A percentile compares a stretch with the other conserved stretches of the same genome.
Conservation (phyloP, 2,113 vertebrate species). For the Thunnus thynnus region DNA sequence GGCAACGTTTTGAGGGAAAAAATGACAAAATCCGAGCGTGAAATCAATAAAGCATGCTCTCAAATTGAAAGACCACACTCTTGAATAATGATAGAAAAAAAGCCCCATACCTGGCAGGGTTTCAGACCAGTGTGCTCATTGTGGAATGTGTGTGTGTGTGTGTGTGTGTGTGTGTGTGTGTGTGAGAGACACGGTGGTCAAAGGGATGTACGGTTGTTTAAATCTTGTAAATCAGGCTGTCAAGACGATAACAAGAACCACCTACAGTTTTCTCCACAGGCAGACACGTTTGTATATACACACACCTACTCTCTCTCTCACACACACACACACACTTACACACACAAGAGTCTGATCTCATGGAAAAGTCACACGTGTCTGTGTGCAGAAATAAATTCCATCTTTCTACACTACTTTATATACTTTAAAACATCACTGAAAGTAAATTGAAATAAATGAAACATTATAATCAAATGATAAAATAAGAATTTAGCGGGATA, state of each 20-base stretch:
- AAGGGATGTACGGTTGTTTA: slow-evolving; percentile 54
- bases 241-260: slow-evolving; percentile 51
- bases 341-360: not conserved
- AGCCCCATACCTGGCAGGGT: not conserved
- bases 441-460: too few species aligned
- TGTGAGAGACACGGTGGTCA: slow-evolving; percentile 15
- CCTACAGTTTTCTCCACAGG: slow-evolving; percentile 29
- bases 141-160: slow-evolving; percentile 4
- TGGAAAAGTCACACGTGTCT: not conserved
- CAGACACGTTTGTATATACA: slow-evolving; percentile 16
- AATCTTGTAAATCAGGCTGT: slow-evolving; percentile 60
- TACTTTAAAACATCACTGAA: too few species aligned
- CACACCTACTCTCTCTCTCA: not conserved
- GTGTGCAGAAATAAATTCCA: not conserved
- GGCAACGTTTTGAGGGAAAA: too few species aligned
- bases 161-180: slow-evolving; percentile 15
- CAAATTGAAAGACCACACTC: too few species aligned
- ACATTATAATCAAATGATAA: too few species aligned
- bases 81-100: too few species aligned
- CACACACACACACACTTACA: slow-evolving; percentile 24
- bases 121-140: slow-evolving; percentile 12
- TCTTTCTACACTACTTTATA: not conserved
- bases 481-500: not conserved
- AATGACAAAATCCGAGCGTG: too few species aligned
- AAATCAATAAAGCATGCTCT: too few species aligned